A percentile compares a stretch with the other conserved stretches of the same genome.
Evolutionary conservation across 1,140 invertebrate species (phyloP).

Genomic region (Ladona fulva): DNA sequence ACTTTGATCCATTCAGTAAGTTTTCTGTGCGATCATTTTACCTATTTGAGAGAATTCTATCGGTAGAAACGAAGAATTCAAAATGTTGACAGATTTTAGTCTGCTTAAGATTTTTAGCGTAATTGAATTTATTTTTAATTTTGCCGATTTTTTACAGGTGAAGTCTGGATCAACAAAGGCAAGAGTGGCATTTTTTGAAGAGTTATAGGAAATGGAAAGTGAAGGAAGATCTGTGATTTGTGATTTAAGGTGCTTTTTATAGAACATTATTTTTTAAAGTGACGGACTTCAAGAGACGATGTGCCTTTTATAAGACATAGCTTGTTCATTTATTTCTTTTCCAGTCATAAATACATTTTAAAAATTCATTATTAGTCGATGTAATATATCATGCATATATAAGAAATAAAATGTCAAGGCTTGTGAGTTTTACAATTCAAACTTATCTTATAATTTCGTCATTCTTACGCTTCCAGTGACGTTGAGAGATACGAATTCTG

Average conservation of each 20-base stretch:
- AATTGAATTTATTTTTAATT: too few relatives aligned
- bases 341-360: background rate
- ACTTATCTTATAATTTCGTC: background rate
- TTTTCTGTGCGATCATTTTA: too few relatives aligned
- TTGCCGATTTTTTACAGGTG: slow-evolving; percentile 38
- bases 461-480: background rate
- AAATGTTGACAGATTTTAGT: slow-evolving; percentile 13
- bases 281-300: background rate
- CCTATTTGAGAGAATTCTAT: too few relatives aligned
- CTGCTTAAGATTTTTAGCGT: too few relatives aligned
- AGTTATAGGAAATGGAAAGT: slow-evolving; percentile 50
- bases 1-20: too few relatives aligned
- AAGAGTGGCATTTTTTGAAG: slow-evolving; percentile 90
- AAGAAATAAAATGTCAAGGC: slow-evolving; percentile 4
- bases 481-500: background rate
- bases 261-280: background rate
- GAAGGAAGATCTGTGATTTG: background rate
- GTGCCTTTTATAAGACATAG: background rate
- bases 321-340: background rate
- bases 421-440: background rate
- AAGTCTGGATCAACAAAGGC: slow-evolving; percentile 86
- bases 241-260: background rate
- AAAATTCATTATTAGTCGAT: background rate
- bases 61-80: too few relatives aligned
- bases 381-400: background rate